Conservation (phyloP, 2,888 invertebrate genomes). For the Linnaemya tessellans region DNA sequence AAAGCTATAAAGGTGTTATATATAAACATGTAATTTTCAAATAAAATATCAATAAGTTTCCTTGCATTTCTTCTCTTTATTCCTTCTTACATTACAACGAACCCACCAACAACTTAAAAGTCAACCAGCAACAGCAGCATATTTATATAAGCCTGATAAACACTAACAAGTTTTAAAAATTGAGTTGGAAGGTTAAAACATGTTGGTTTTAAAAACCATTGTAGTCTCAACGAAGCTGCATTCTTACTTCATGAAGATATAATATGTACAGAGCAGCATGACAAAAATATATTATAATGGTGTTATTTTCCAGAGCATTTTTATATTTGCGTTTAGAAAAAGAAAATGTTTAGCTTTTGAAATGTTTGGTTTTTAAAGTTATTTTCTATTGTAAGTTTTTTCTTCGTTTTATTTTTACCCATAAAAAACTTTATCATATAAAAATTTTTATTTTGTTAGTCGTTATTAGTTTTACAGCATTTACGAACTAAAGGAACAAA, state of each 20-base stretch:
- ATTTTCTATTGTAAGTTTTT: constrained; percentile 25
- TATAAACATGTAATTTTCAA: constrained; percentile 28
- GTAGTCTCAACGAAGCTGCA: constrained; percentile 24
- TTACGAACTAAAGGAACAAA: constrained; percentile 31
- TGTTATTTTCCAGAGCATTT: constrained; percentile 11
- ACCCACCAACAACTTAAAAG: constrained; percentile 25
- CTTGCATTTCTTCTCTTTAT: not conserved
- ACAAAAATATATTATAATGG: constrained; percentile 1
- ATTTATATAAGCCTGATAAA: constrained; percentile 49
- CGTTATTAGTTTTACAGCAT: constrained; percentile 49
- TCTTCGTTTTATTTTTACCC: constrained; percentile 30
- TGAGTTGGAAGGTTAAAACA: constrained; percentile 49
- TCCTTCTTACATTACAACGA: constrained; percentile 1
- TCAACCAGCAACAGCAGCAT: constrained; percentile 33
- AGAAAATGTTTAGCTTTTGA: constrained; percentile 63
- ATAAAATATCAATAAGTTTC: constrained; percentile 56
- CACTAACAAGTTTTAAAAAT: constrained; percentile 43
- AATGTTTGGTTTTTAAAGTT: constrained; percentile 52
- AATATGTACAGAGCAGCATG: constrained; percentile 3
- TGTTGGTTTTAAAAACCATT: constrained; percentile 52
- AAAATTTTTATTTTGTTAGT: constrained; percentile 58
- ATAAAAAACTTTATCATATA: constrained; percentile 63
- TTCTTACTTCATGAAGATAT: not conserved
- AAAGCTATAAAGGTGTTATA: not conserved
- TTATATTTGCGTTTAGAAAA: constrained; percentile 8